phyloP scores from a whole-genome alignment of 2,113 vertebrate species.

The Strigops habroptila region DNA sequence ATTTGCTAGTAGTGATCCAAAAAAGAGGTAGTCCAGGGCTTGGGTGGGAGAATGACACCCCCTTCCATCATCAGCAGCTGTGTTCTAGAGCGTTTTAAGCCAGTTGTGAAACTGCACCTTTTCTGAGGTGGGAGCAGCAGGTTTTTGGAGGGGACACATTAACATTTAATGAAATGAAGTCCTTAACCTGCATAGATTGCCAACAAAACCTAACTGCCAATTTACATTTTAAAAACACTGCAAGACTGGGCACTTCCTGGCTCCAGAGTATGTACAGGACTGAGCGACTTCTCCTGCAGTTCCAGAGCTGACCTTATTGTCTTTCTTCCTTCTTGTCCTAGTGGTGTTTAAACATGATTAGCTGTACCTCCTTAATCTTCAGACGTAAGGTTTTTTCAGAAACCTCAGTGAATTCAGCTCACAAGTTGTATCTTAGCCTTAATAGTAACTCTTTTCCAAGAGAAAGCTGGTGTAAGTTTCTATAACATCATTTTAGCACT shows the following conservation, averaged over 20 bases:
- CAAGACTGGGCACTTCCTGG: neutral
- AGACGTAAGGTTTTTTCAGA: neutral
- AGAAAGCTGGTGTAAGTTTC: neutral
- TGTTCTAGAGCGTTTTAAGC: neutral
- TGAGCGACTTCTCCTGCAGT: neutral
- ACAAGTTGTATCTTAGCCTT: neutral
- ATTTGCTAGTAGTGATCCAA: neutral
- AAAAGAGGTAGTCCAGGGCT: neutral
- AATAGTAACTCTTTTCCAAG: neutral
- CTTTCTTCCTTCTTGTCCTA: neutral
- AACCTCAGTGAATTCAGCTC: neutral
- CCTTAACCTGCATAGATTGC: neutral
- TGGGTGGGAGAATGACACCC: neutral
- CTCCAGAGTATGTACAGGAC: neutral
- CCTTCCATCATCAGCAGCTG: neutral
- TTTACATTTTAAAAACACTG: neutral
- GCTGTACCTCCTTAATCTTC: neutral
- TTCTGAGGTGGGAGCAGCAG: neutral
- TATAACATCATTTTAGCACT: neutral
- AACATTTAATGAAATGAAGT: neutral
- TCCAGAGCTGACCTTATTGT: neutral
- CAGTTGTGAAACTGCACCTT: neutral
- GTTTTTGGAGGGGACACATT: neutral
- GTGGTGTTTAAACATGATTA: neutral
- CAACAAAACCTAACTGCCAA: neutral